Conservation (phyloP, 1,140 invertebrate genomes). For the Caerostris extrusa region DNA sequence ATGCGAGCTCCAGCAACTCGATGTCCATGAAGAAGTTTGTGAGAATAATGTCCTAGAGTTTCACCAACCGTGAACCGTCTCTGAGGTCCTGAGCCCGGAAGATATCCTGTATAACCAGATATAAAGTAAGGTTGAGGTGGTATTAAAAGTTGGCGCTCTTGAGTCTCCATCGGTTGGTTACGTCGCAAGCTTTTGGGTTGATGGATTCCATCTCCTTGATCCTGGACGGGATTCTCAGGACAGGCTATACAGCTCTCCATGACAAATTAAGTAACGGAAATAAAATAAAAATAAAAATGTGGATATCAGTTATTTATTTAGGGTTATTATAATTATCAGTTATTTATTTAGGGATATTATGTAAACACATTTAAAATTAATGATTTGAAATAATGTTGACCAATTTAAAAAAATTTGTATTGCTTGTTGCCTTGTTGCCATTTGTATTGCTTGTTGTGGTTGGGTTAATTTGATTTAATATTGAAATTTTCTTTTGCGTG, state of each 20-base stretch:
- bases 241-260: background rate
- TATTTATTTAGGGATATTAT: too few relatives aligned
- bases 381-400: too few relatives aligned
- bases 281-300: background rate
- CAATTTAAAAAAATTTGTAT: too few relatives aligned
- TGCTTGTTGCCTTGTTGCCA: too few relatives aligned
- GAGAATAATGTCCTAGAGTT: slow-evolving; percentile 35
- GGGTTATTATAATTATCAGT: too few relatives aligned
- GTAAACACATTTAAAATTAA: too few relatives aligned
- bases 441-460: too few relatives aligned
- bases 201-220: background rate
- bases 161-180: background rate
- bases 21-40: slow-evolving; percentile 15
- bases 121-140: slow-evolving; percentile 44
- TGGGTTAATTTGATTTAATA: too few relatives aligned
- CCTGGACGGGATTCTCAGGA: slow-evolving; percentile 1
- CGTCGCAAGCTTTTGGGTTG: background rate
- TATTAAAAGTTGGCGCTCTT: background rate
- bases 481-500: too few relatives aligned
- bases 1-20: slow-evolving; percentile 2
- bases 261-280: background rate
- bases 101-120: slow-evolving; percentile 60
- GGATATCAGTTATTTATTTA: too few relatives aligned
- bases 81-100: background rate
- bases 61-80: slow-evolving; percentile 4